Evolutionary conservation across 2,797 vertebrate genomes (phyloP), one percentile per base, ranked within the genome.

Genomic region (Erethizon dorsatum): DNA sequence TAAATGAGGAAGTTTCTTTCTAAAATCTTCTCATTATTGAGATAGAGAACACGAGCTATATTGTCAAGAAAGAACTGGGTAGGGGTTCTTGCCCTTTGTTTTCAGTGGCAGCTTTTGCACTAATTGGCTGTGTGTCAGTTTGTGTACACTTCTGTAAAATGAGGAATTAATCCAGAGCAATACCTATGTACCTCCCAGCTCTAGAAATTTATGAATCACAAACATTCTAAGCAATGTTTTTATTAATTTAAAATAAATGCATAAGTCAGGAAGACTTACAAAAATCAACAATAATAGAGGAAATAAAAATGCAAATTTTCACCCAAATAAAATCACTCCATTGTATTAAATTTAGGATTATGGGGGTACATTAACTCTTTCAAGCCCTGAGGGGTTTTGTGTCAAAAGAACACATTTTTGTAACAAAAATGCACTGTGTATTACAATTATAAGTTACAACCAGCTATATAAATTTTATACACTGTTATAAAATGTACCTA

Each of bases 401-500:
- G 8, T 91, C 79, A 86, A 92, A 89, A 41, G 50, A 95, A 91
- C 59, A 92, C 45, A 88, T 91, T 92, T 95, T 97, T 91, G 91
- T 37, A 88, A 83, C 69, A 88, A 95, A 50, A 95, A 86, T 88
- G 83, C 17, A 89, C 57, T 85, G 28, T 73, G 52, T 57, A 63
- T 95, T 97, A 91, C 69, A 97, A 92, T 97, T 95, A 95, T 83
- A 97, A 95, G 88, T 97, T 97, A 95, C 10, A 92, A 83, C 90
- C 63, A 75, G 93, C 88, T 89, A 75, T 96, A 95, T 92, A 97
- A 96, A 94, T 96, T 97, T 97, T 98, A 97, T 94, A 94, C 26
- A 83, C 9, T 56, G 47, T 83, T 94, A 91, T 95, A 97, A 97
- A 97, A 95, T 96, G 91, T 94, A 95, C 92, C 95, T 92, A 57